Base-by-base conservation (phyloP, 2,797 vertebrate species). In the Anas georgica region DNA sequence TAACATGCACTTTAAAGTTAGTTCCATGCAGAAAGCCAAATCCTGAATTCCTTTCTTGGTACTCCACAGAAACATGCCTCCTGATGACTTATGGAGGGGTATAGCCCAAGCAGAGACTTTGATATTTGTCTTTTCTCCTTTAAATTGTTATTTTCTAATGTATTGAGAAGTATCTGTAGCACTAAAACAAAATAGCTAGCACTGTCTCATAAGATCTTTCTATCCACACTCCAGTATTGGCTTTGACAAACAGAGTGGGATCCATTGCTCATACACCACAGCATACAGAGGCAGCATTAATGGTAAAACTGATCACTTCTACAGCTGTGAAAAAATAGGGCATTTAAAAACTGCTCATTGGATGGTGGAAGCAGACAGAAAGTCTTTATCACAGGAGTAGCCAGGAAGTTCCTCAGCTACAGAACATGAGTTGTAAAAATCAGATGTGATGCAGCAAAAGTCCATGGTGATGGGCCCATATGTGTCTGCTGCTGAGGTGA, bases 211-310 rank as follows among this genome's bases (percentile, higher is more conserved):
- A 68, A 75, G 66, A 86, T 79, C 78, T 91, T 88, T 94, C 62
- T 45, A 23, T 62, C 84, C 58, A n/a, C 45, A 23, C 79, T 83
- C 62, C 1, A 33, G 60, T 76, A 31, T 93, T 87, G 91, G 37
- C 88, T 91, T 91, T 81, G 69, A 75, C 92, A 88, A 92, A 85
- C 68, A 86, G 67, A 90, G 46, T 7, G 39, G 63, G 74, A 84
- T 86, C 86, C 82, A 35, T 8, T 13, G 70, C 52, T 81, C 66
- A 35, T 3, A 31, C 46, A 33, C 8, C 29, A 9, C n/a, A 48
- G 82, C 39, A 23, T 0, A 13, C 14, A 76, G 75, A 69, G 55
- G 14, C 13, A 52, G 63, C 69, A 12, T 59, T 41, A 26, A 81
- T 39, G 37, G n/a, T 14, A 29, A 7, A 1, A 6, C 41, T 58